Conservation (phyloP, 1,140 invertebrate genomes). For the Scaptomyza montana region DNA sequence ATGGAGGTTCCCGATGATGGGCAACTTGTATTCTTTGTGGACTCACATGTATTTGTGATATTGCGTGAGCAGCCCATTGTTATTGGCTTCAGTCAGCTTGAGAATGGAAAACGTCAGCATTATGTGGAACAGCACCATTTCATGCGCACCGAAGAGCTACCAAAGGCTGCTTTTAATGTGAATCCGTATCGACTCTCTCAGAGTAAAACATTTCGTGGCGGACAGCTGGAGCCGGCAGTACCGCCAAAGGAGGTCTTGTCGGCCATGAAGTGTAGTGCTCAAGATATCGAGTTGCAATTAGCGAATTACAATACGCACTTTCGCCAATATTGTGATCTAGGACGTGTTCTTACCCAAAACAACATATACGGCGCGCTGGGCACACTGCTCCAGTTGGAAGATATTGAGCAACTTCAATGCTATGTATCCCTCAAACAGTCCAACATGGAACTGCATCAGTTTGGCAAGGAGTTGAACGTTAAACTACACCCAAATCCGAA, state of each 20-base stretch:
- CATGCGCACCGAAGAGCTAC: conserved; percentile 66
- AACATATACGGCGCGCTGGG: conserved; percentile 53
- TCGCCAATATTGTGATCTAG: conserved; percentile 56
- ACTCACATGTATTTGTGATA: conserved; percentile 74
- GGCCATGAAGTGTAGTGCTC: conserved; percentile 46
- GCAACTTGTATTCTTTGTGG: conserved; percentile 68
- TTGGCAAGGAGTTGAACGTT: conserved; percentile 65
- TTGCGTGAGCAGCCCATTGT: conserved; percentile 71
- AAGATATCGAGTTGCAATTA: conserved; percentile 48
- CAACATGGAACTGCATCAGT: conserved; percentile 66
- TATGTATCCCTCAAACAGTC: conserved; percentile 63
- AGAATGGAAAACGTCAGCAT: conserved; percentile 32
- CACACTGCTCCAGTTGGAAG: conserved; percentile 72
- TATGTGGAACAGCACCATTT: conserved; percentile 79
- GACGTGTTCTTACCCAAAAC: conserved; percentile 34
- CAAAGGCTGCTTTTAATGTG: conserved; percentile 59
- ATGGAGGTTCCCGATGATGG: conserved; percentile 41
- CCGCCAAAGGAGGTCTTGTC: conserved; percentile 35
- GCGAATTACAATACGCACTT: conserved; percentile 54
- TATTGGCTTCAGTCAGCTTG: conserved; percentile 48
- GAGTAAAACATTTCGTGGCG: conserved; percentile 46
- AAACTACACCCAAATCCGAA: conserved; percentile 51
- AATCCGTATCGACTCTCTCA: conserved; percentile 64
- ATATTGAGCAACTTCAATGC: conserved; percentile 60
- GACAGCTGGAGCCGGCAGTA: conserved; percentile 37